A percentile compares a stretch with the other conserved stretches of the same genome.
These are phyloP conservation scores for Lasioglossum leucozonium DNA, from an alignment of 2,888 invertebrate genomes.

Conservation along the genomic window DNA sequence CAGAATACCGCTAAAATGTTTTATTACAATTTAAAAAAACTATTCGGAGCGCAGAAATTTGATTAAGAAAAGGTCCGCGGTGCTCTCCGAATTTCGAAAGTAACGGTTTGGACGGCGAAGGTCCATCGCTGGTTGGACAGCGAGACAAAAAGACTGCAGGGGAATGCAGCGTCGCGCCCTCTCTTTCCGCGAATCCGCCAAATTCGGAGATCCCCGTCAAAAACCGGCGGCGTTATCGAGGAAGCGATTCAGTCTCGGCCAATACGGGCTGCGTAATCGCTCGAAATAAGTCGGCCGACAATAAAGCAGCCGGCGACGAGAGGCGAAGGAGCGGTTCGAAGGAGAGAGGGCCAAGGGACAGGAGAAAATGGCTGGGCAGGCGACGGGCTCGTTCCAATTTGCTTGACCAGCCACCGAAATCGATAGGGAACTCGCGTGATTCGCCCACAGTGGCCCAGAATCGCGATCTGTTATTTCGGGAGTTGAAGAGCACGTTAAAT, in stretches of 20 bases:
- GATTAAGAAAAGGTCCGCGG: no score
- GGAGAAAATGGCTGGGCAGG: not conserved
- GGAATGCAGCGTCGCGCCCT: constrained; percentile 36
- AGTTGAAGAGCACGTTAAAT: no score
- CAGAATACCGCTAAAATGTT: no score
- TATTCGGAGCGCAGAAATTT: no score
- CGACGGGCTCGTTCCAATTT: not conserved
- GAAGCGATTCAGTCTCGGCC: constrained; percentile 52
- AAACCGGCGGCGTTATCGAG: constrained; percentile 45
- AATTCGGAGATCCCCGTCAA: constrained; percentile 47
- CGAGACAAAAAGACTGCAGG: constrained; percentile 29
- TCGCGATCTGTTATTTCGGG: no score
- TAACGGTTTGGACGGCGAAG: no score
- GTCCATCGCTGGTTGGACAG: constrained; percentile 29
- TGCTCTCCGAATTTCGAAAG: no score
- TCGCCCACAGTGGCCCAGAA: no score
- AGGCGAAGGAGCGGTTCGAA: constrained; percentile 1
- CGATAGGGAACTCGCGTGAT: not conserved
- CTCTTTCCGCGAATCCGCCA: constrained; percentile 44
- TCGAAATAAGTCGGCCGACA: constrained; percentile 61
- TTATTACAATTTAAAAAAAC: no score
- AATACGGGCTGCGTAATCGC: constrained; percentile 63
- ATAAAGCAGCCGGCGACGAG: constrained; percentile 43
- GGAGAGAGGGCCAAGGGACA: not conserved
- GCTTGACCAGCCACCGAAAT: not conserved